phyloP scores from a whole-genome alignment of 2,113 vertebrate genomes.

The Oryzias curvinotus region DNA sequence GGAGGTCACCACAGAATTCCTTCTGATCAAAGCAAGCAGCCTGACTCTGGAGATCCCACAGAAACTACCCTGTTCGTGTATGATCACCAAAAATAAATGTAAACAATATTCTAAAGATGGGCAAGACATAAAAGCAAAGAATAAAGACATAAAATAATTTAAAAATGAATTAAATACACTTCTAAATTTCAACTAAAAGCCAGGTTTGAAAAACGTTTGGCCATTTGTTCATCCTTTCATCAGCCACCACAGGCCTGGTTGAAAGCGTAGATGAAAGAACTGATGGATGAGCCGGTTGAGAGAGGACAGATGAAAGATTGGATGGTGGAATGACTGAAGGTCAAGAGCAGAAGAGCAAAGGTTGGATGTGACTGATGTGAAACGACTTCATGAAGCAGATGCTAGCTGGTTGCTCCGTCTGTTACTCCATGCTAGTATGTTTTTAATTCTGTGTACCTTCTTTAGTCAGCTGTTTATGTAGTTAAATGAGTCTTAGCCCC shows the following conservation, averaged over 20 bases:
- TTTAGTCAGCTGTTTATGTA: conserved; percentile 3
- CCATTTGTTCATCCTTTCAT: conserved; percentile 55
- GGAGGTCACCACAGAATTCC: too few species aligned
- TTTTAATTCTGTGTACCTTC: neutral
- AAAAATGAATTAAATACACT: too few species aligned
- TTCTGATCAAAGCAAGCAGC: too few species aligned
- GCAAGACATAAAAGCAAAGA: too few species aligned
- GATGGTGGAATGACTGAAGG: conserved; percentile 68
- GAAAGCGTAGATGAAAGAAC: conserved; percentile 68
- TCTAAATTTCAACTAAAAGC: too few species aligned
- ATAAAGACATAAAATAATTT: too few species aligned
- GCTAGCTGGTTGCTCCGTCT: conserved; percentile 21
- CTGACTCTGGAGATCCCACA: too few species aligned
- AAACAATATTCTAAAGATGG: too few species aligned
- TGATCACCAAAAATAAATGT: too few species aligned
- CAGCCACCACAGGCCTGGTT: conserved; percentile 51
- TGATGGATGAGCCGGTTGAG: conserved; percentile 47
- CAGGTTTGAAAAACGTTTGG: too few species aligned
- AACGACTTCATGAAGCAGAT: conserved; percentile 59
- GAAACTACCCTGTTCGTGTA: too few species aligned
- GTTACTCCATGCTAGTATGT: conserved; percentile 12
- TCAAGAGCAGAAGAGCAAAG: conserved; percentile 66
- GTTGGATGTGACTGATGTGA: conserved; percentile 67
- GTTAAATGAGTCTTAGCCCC: conserved; percentile 6
- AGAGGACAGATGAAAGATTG: conserved; percentile 65